phyloP scores from a whole-genome alignment of 2,113 vertebrate species.

The Dromiciops gliroides region DNA sequence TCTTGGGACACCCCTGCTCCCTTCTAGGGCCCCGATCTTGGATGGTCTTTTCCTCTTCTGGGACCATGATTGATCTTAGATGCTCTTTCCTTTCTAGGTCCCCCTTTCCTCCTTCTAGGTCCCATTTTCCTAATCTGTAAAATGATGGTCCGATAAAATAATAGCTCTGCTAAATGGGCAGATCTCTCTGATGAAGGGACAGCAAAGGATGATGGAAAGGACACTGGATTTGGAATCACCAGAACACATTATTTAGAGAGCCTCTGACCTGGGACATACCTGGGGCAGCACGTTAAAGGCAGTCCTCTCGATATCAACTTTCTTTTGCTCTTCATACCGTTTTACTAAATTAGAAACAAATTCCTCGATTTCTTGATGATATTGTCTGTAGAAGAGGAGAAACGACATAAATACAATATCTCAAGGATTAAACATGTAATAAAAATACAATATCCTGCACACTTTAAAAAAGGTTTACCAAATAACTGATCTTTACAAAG shows the following conservation, averaged over 20 bases:
- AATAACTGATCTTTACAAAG: conserved; percentile 10
- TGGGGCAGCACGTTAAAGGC: conserved; percentile 90
- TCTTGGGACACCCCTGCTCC: neutral
- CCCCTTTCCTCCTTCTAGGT: neutral
- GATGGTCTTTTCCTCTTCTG: neutral
- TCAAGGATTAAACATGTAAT: conserved; percentile 25
- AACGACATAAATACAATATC: conserved; percentile 36
- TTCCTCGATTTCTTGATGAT: conserved; percentile 97
- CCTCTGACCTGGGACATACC: conserved; percentile 83
- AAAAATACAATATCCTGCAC: neutral
- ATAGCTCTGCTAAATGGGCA: neutral
- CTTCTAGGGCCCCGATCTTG: neutral
- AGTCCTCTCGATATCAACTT: conserved; percentile 84
- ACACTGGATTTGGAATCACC: neutral
- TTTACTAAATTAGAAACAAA: conserved; percentile 90
- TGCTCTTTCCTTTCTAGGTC: too few relatives aligned
- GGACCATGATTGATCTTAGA: neutral
- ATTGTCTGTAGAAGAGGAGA: conserved; percentile 85
- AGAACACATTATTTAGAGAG: conserved; percentile 24
- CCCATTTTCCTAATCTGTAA: neutral
- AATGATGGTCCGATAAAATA: neutral
- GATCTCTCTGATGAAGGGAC: neutral
- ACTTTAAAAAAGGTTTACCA: conserved; percentile 14
- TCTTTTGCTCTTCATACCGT: conserved; percentile 88
- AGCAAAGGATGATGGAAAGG: neutral